These are phyloP conservation scores for Dascyllus trimaculatus DNA, from an alignment of 2,113 vertebrate genomes.

Conservation along the genomic window DNA sequence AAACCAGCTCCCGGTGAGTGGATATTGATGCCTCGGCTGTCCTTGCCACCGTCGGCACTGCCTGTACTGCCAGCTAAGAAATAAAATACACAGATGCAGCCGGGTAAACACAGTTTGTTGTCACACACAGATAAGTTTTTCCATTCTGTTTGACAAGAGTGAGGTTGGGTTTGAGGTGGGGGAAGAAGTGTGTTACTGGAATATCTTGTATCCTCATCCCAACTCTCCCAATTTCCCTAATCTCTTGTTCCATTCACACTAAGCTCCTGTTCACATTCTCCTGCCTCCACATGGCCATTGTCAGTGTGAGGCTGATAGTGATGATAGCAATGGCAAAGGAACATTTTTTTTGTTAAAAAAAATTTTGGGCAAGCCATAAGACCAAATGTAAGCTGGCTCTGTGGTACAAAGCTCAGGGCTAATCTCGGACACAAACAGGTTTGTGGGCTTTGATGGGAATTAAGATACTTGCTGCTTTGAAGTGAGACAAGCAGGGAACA, in stretches of 20 bases:
- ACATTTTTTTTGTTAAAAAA: not conserved
- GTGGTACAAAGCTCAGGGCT: slow-evolving; percentile 23
- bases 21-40: slow-evolving; percentile 26
- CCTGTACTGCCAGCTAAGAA: slow-evolving; percentile 21
- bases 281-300: slow-evolving; percentile 20
- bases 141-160: slow-evolving; percentile 42
- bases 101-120: slow-evolving; percentile 48
- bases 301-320: slow-evolving; percentile 36
- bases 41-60: slow-evolving; percentile 23
- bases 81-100: slow-evolving; percentile 44
- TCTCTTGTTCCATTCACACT: slow-evolving; percentile 54
- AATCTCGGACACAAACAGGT: slow-evolving; percentile 53
- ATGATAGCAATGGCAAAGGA: slow-evolving; percentile 37
- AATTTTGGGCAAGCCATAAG: not conserved
- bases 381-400: slow-evolving; percentile 4
- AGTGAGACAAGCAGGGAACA: slow-evolving; percentile 25
- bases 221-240: slow-evolving; percentile 55
- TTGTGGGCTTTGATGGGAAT: slow-evolving; percentile 65
- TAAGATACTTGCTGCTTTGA: slow-evolving; percentile 56
- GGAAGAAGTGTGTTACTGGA: slow-evolving; percentile 33
- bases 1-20: slow-evolving; percentile 12
- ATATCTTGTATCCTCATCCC: slow-evolving; percentile 38
- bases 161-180: slow-evolving; percentile 11
- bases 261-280: slow-evolving; percentile 46
- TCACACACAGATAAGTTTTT: slow-evolving; percentile 55